These are phyloP conservation scores for Riparia riparia DNA, from an alignment of 2,113 vertebrate genomes.

Conservation along the genomic window DNA sequence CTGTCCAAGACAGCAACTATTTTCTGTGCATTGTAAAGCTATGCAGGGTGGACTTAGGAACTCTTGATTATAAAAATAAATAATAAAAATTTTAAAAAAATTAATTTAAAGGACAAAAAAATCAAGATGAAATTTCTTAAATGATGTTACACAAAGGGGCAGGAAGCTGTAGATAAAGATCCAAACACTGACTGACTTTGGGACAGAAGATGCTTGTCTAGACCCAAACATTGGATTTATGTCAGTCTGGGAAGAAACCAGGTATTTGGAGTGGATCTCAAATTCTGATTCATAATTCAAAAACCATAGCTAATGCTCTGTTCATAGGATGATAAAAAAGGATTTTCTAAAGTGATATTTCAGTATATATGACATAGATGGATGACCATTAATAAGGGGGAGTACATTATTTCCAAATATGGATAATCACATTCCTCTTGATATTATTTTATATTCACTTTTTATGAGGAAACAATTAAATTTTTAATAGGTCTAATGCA, in stretches of 20 bases:
- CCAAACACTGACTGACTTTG: not conserved
- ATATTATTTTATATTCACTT: not conserved
- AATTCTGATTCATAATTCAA: not conserved
- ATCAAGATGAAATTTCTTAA: not conserved
- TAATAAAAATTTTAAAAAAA: not conserved
- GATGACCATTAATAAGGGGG: not conserved
- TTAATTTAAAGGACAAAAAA: not conserved
- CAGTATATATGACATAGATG: not conserved
- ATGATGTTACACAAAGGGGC: not conserved
- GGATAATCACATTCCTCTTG: not conserved
- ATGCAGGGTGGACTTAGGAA: fast-evolving
- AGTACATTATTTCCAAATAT: not conserved
- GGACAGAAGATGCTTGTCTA: not conserved
- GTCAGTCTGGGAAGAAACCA: not conserved
- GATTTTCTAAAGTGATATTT: not conserved
- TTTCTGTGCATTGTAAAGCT: not conserved
- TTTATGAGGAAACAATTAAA: not conserved
- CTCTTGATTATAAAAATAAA: not conserved
- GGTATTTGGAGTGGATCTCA: not conserved
- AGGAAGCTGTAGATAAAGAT: not conserved
- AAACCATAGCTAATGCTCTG: not conserved
- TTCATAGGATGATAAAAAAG: not conserved
- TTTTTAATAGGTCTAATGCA: not conserved
- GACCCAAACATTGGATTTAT: not conserved
- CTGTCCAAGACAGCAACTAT: not conserved